Evolutionary conservation across 2,797 vertebrate species (phyloP).

Genomic region (Pyrocephalus nanus): DNA sequence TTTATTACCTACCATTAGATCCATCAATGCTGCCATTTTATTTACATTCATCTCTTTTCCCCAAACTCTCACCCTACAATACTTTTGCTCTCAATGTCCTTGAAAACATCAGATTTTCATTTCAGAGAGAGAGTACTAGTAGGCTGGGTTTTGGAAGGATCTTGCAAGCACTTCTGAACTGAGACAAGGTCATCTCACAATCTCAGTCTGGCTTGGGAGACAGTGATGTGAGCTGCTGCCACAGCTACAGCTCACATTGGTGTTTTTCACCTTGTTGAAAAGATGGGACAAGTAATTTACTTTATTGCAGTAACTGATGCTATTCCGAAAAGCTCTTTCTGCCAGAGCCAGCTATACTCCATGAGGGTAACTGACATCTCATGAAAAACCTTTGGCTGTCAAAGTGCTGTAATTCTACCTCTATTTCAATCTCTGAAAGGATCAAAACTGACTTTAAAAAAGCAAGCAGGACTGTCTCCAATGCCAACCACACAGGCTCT

Average conservation of each 20-base stretch:
- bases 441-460: not conserved
- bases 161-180: constrained; percentile 18
- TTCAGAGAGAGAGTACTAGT: not conserved
- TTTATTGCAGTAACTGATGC: constrained; percentile 34
- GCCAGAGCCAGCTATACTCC: not conserved
- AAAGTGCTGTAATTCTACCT: constrained; percentile 16
- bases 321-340: not conserved
- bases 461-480: not conserved
- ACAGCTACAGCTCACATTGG: not conserved
- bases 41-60: not conserved
- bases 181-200: constrained; percentile 31
- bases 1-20: constrained; percentile 32
- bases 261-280: constrained; percentile 12
- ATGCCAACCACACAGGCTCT: not conserved
- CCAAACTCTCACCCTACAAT: too few relatives aligned
- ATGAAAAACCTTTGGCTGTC: constrained; percentile 5
- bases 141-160: constrained; percentile 4
- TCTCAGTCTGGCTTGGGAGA: constrained; percentile 14
- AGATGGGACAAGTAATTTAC: constrained; percentile 2
- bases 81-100: not conserved
- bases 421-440: constrained; percentile 6
- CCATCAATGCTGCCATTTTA: not conserved
- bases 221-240: not conserved
- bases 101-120: not conserved
- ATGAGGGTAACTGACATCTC: not conserved